Percentiles rank a stretch among this genome's conserved stretches.
These are phyloP conservation scores for Alviniconcha marisindica DNA, from an alignment of 1,140 invertebrate genomes.

Conservation along the genomic window DNA sequence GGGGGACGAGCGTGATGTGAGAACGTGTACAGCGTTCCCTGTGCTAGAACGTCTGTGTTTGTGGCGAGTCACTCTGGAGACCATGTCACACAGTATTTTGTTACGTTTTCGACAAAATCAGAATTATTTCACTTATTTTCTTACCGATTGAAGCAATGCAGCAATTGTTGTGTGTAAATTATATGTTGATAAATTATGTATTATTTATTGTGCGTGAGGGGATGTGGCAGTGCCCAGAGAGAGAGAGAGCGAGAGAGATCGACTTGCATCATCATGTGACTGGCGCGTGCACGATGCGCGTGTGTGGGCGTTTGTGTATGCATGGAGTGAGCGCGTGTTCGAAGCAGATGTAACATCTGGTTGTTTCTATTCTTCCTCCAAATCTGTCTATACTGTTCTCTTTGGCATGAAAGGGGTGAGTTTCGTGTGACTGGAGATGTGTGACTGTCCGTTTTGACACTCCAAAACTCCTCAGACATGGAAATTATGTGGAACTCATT, in stretches of 20 bases:
- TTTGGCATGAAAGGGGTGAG: too few species aligned
- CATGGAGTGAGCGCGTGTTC: background rate
- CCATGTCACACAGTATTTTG: background rate
- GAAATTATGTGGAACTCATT: background rate
- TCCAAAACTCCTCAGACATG: background rate
- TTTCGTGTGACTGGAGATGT: too few species aligned
- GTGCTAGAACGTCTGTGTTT: too few species aligned
- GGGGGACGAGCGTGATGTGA: too few species aligned
- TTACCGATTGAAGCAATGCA: background rate
- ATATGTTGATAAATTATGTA: background rate
- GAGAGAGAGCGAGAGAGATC: background rate
- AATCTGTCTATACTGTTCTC: background rate
- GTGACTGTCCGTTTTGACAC: too few species aligned
- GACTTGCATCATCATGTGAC: conserved; percentile 33
- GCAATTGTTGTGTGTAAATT: background rate
- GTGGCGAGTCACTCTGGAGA: background rate
- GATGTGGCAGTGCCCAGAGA: background rate
- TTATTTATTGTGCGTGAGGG: conserved; percentile 2
- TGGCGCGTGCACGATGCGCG: background rate
- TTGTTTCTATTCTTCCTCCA: background rate
- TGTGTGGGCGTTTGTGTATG: background rate
- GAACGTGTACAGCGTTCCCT: too few species aligned
- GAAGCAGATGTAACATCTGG: background rate
- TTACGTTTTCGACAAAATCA: background rate
- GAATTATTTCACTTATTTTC: conserved; percentile 26